Percentiles rank a stretch among this genome's conserved stretches.
Evolutionary conservation across 2,113 vertebrate genomes (phyloP).

Genomic region (Propithecus coquereli): DNA sequence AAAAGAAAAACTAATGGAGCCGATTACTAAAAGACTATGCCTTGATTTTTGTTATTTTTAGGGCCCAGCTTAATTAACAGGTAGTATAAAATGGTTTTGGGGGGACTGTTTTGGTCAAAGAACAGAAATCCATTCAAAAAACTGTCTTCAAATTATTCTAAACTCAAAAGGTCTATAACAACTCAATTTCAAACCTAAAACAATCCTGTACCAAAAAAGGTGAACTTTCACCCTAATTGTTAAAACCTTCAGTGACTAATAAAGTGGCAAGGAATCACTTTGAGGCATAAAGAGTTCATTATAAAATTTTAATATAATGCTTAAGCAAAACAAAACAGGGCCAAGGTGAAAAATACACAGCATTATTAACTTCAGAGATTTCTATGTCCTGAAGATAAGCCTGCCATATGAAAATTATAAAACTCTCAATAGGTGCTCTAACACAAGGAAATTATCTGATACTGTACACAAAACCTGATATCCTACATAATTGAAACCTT

Average conservation of each 20-base stretch:
- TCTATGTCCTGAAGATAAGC: slow-evolving; percentile 22
- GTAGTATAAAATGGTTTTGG: background rate
- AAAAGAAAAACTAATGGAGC: background rate
- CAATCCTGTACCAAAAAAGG: background rate
- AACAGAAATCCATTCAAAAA: background rate
- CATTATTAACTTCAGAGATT: slow-evolving; percentile 15
- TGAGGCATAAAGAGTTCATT: background rate
- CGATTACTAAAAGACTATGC: background rate
- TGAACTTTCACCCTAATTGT: background rate
- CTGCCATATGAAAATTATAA: background rate
- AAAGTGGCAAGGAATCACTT: background rate
- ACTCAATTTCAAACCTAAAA: background rate
- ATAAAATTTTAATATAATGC: background rate
- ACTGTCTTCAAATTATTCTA: background rate
- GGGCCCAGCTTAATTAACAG: background rate
- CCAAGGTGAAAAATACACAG: background rate
- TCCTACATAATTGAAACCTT: background rate
- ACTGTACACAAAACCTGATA: background rate
- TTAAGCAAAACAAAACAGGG: background rate
- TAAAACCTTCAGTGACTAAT: background rate
- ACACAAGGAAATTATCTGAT: background rate
- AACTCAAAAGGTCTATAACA: background rate
- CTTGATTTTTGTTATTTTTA: background rate
- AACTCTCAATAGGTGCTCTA: background rate
- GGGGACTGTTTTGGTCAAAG: background rate